Percentiles rank a stretch among this genome's conserved stretches.
phyloP scores from a whole-genome alignment of 2,888 invertebrate genomes.

The Lycophotia porphyrea region DNA sequence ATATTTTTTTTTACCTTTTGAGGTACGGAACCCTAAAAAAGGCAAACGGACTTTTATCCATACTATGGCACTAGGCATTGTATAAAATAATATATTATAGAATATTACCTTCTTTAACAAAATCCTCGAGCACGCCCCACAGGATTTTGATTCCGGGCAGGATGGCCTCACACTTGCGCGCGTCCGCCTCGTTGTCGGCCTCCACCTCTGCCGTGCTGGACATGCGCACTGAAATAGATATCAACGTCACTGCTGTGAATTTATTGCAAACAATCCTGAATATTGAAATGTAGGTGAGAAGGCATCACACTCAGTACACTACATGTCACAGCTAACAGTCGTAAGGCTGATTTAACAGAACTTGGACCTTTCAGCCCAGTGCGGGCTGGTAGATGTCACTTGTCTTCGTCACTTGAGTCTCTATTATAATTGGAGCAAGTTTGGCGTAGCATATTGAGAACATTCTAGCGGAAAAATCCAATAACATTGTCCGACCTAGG shows the following conservation, averaged over 20 bases:
- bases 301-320: neutral
- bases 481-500: neutral
- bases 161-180: conserved; percentile 86
- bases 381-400: too few species aligned
- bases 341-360: too few species aligned
- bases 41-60: neutral
- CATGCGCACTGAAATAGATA: conserved; percentile 75
- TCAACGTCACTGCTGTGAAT: conserved; percentile 24
- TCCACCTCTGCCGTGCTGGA: conserved; percentile 79
- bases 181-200: conserved; percentile 88
- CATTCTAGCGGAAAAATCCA: neutral
- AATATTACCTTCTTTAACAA: conserved; percentile 91
- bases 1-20: too few species aligned
- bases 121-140: conserved; percentile 94
- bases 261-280: conserved; percentile 2
- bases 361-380: too few species aligned
- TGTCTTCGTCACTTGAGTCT: too few species aligned
- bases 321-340: neutral
- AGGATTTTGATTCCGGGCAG: conserved; percentile 93
- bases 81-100: neutral
- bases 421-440: too few species aligned
- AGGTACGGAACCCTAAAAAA: too few species aligned
- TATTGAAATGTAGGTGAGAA: neutral
- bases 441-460: neutral
- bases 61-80: neutral